A percentile compares a stretch with the other conserved stretches of the same genome.
Evolutionary conservation across 1,140 invertebrate species (phyloP).

Genomic region (Idris sp.): DNA sequence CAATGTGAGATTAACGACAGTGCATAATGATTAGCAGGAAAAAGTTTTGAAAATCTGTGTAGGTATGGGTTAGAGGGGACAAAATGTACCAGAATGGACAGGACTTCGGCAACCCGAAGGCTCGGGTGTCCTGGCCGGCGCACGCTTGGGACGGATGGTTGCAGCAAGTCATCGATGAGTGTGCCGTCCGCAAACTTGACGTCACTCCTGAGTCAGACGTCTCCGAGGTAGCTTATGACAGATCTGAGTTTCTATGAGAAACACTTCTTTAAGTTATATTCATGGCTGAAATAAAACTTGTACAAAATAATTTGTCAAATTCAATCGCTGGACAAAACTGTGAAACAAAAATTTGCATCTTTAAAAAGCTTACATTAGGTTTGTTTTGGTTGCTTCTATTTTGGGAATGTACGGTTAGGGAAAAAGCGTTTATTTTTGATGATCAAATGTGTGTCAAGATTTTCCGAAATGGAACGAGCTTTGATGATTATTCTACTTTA

Average conservation of each 20-base stretch:
- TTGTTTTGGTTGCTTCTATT: constrained; percentile 42
- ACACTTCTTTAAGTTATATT: too few species aligned
- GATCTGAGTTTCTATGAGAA: neutral
- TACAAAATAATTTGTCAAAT: too few species aligned
- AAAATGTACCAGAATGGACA: constrained; percentile 42
- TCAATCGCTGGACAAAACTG: too few species aligned
- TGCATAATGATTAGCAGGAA: too few species aligned
- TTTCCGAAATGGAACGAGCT: constrained; percentile 23
- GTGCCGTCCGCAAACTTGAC: constrained; percentile 62
- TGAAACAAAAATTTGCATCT: too few species aligned
- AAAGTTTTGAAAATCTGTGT: too few species aligned
- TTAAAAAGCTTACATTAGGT: too few species aligned
- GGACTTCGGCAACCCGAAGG: constrained; percentile 31
- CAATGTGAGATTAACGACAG: neutral
- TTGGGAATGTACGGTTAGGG: constrained; percentile 23
- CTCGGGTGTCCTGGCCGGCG: constrained; percentile 60
- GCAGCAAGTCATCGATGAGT: constrained; percentile 52
- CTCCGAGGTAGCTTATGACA: constrained; percentile 67
- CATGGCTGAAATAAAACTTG: too few species aligned
- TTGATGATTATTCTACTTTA: neutral
- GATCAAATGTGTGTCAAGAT: constrained; percentile 43
- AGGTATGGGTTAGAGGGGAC: constrained; percentile 19
- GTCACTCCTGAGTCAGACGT: constrained; percentile 71
- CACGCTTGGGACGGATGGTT: constrained; percentile 67
- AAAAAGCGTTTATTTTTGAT: constrained; percentile 43